Conservation (phyloP, 2,888 invertebrate genomes). For the Latrodectus hesperus region DNA sequence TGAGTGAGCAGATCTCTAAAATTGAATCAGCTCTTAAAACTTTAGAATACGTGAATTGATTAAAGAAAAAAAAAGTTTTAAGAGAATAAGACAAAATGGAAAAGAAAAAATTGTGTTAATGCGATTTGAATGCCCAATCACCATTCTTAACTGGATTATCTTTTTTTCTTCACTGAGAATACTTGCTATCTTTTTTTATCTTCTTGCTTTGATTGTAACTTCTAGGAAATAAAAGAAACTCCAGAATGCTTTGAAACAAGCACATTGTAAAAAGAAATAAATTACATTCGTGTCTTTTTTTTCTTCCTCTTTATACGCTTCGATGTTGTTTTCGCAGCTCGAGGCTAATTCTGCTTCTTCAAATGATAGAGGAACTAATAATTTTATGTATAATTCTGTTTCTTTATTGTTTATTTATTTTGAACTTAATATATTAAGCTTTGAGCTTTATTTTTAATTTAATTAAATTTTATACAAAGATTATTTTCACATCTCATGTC, state of each 20-base stretch:
- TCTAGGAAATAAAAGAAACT: neutral
- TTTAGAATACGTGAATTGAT: neutral
- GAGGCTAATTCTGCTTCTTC: neutral
- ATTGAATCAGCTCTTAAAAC: neutral
- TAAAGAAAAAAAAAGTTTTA: neutral
- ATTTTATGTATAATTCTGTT: constrained; percentile 4
- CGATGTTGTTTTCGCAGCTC: neutral
- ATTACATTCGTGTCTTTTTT: neutral
- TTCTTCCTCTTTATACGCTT: neutral
- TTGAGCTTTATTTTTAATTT: no score
- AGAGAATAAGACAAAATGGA: neutral
- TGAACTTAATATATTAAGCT: no score
- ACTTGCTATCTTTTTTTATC: neutral
- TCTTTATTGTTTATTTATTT: no score
- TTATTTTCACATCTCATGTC: no score
- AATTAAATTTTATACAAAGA: no score
- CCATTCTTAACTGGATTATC: constrained; percentile 9
- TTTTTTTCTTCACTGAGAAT: constrained; percentile 1
- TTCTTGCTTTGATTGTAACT: neutral
- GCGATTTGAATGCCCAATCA: constrained; percentile 21
- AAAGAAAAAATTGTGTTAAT: neutral
- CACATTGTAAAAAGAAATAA: neutral
- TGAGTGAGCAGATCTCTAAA: neutral
- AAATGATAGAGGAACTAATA: neutral
- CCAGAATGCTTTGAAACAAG: neutral